These are phyloP conservation scores for Cheiracanthium punctorium DNA, from an alignment of 2,888 invertebrate genomes.

Conservation along the genomic window DNA sequence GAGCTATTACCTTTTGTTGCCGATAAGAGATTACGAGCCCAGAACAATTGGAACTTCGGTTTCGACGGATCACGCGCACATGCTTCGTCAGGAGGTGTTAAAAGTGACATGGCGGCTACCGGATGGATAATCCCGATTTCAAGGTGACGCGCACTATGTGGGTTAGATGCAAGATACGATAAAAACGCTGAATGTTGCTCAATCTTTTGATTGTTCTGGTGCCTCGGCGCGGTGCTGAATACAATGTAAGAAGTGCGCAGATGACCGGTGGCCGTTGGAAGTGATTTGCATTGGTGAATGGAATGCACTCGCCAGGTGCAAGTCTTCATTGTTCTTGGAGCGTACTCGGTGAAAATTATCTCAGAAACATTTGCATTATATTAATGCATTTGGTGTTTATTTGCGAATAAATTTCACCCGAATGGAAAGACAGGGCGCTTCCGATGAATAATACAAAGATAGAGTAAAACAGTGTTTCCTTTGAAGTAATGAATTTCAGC, in stretches of 20 bases:
- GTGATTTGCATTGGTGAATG: no score
- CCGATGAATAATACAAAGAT: no score
- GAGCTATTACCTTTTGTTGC: conserved; percentile 49
- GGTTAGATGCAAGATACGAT: conserved; percentile 55
- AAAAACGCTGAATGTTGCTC: background rate
- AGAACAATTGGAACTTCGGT: conserved; percentile 41
- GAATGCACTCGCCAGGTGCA: no score
- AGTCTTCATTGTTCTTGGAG: no score
- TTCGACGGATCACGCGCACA: conserved; percentile 43
- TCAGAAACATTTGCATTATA: no score
- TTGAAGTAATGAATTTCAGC: no score
- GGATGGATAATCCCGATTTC: conserved; percentile 34
- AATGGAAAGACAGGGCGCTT: no score
- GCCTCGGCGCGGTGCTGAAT: background rate
- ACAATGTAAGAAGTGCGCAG: background rate
- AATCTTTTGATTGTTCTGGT: background rate
- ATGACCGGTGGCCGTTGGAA: no score
- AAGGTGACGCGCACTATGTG: conserved; percentile 47
- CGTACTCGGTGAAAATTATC: no score
- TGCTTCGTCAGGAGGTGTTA: conserved; percentile 38
- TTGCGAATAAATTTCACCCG: no score
- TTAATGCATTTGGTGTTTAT: no score
- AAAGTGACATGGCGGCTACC: conserved; percentile 28
- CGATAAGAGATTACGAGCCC: conserved; percentile 46
- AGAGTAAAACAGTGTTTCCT: no score